phyloP scores from a whole-genome alignment of 2,113 vertebrate species.

The Ammodytes dubius region DNA sequence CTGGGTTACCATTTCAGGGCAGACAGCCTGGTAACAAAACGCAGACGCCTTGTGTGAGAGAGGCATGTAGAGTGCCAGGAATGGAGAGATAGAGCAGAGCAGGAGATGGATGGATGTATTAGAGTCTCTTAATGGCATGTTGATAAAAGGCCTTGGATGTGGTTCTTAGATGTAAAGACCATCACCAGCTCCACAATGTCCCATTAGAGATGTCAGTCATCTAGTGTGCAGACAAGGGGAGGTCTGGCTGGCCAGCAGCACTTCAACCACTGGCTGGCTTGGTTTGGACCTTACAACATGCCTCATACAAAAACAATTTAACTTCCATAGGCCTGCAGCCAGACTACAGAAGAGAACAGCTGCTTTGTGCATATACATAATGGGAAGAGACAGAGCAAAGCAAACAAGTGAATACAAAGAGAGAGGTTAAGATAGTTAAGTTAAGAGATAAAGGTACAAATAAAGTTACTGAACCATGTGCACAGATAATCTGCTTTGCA shows the following conservation, averaged over 20 bases:
- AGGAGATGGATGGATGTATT: conserved; percentile 76
- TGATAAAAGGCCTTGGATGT: conserved; percentile 77
- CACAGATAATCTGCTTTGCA: conserved; percentile 24
- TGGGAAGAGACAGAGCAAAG: conserved; percentile 19
- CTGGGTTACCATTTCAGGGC: conserved; percentile 83
- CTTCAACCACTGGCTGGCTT: conserved; percentile 20
- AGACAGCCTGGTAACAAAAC: conserved; percentile 82
- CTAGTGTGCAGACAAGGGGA: conserved; percentile 45
- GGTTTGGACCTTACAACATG: conserved; percentile 47
- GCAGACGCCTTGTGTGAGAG: conserved; percentile 70
- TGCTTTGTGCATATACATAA: conserved; percentile 29
- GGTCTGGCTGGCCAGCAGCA: conserved; percentile 34
- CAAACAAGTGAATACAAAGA: conserved; percentile 17
- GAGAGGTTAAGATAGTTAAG: conserved; percentile 16
- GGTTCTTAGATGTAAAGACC: conserved; percentile 68
- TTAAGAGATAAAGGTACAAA: conserved; percentile 26
- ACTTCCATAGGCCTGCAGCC: conserved; percentile 9
- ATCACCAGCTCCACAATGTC: conserved; percentile 69
- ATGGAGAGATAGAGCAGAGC: conserved; percentile 71
- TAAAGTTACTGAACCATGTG: neutral
- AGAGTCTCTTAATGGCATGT: conserved; percentile 75
- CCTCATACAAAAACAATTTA: conserved; percentile 54
- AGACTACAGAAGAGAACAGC: conserved; percentile 13
- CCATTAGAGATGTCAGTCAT: conserved; percentile 75
- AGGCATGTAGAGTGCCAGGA: conserved; percentile 72